phyloP scores from a whole-genome alignment of 2,797 vertebrate genomes.

The Chromis chromis region DNA sequence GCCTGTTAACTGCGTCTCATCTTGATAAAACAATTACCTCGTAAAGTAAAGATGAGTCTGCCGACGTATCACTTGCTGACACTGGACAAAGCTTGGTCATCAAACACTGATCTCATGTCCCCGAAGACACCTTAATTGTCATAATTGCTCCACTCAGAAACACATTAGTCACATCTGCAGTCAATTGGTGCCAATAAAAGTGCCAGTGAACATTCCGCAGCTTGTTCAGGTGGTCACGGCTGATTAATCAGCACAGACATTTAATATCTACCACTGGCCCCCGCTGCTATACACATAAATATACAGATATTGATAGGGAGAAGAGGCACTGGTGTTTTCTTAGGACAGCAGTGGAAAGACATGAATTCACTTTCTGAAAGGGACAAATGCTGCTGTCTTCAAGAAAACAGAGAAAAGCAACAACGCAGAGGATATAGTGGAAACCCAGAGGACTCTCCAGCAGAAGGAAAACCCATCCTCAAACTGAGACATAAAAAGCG shows the following conservation, averaged over 20 bases:
- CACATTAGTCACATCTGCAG: slow-evolving; percentile 76
- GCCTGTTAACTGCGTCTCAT: slow-evolving; percentile 47
- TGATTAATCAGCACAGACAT: slow-evolving; percentile 66
- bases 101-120: slow-evolving; percentile 67
- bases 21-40: slow-evolving; percentile 74
- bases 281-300: slow-evolving; percentile 64
- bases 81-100: slow-evolving; percentile 47
- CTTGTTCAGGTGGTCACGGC: slow-evolving; percentile 53
- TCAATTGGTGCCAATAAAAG: slow-evolving; percentile 70
- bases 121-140: slow-evolving; percentile 74
- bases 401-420: slow-evolving; percentile 57
- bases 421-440: slow-evolving; percentile 59
- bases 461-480: slow-evolving; percentile 81
- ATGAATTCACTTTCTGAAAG: slow-evolving; percentile 43
- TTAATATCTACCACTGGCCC: slow-evolving; percentile 68
- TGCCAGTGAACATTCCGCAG: slow-evolving; percentile 67
- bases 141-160: slow-evolving; percentile 77
- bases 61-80: slow-evolving; percentile 40
- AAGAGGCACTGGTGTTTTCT: slow-evolving; percentile 64
- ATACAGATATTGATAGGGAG: slow-evolving; percentile 58
- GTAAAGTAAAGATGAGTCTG: slow-evolving; percentile 50
- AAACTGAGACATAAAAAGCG: slow-evolving; percentile 69
- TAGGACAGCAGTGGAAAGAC: slow-evolving; percentile 45
- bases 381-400: slow-evolving; percentile 63
- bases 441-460: slow-evolving; percentile 60